Conservation (phyloP, 2,113 vertebrate species). For the Entelurus aequoreus region DNA sequence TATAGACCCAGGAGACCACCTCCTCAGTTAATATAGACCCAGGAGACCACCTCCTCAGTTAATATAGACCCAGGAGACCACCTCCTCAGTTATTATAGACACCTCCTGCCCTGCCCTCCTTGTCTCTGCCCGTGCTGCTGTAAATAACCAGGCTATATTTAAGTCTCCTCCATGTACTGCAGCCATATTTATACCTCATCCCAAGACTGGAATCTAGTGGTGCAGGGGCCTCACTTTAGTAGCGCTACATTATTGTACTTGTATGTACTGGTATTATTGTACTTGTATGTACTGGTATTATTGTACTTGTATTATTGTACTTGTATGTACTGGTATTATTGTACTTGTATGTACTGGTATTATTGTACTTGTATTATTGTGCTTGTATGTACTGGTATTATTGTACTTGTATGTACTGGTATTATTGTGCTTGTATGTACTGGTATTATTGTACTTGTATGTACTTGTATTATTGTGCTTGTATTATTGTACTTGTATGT, state of each 20-base stretch:
- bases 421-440: slow-evolving; percentile 8
- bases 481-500: no score
- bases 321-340: background rate
- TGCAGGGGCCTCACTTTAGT: slow-evolving; percentile 28
- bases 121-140: slow-evolving; percentile 34
- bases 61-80: background rate
- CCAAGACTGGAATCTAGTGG: slow-evolving; percentile 8
- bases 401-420: no score
- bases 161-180: slow-evolving; percentile 43
- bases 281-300: background rate
- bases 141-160: slow-evolving; percentile 67
- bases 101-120: background rate
- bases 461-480: no score
- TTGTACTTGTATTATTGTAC: slow-evolving; percentile 21
- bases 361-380: slow-evolving; percentile 18
- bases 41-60: background rate
- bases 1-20: no score
- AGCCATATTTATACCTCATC: slow-evolving; percentile 55
- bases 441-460: no score
- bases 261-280: no score
- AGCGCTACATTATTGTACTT: slow-evolving; percentile 16
- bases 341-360: background rate
- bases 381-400: background rate
- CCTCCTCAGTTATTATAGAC: background rate
- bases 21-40: no score